phyloP scores from a whole-genome alignment of 2,888 invertebrate genomes.

The Formica aserva region DNA sequence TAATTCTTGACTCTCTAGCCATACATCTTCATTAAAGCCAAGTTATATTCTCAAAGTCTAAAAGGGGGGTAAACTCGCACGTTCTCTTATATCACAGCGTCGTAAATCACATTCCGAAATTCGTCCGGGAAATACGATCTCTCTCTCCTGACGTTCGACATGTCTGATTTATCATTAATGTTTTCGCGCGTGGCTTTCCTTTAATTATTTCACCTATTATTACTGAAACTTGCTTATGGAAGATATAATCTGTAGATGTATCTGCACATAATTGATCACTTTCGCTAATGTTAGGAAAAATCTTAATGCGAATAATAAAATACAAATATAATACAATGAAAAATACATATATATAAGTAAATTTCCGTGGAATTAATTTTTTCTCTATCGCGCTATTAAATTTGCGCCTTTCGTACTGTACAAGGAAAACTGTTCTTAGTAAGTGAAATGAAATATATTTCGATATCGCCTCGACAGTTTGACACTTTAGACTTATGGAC shows the following conservation, averaged over 20 bases:
- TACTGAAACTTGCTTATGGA: slow-evolving; percentile 14
- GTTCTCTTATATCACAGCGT: slow-evolving; percentile 67
- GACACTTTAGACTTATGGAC: slow-evolving; percentile 50
- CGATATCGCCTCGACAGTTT: slow-evolving; percentile 46
- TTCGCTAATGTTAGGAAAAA: not conserved
- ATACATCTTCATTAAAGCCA: slow-evolving; percentile 78
- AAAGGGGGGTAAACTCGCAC: slow-evolving; percentile 51
- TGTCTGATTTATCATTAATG: slow-evolving; percentile 48
- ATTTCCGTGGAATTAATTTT: not conserved
- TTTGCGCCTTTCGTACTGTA: not conserved
- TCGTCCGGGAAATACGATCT: slow-evolving; percentile 76
- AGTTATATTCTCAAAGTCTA: slow-evolving; percentile 66
- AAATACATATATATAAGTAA: not conserved
- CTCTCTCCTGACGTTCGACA: slow-evolving; percentile 71
- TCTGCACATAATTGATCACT: slow-evolving; percentile 8
- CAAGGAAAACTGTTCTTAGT: not conserved
- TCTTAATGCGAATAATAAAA: not conserved
- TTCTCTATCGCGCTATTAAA: slow-evolving; percentile 14
- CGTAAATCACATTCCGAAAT: slow-evolving; percentile 82
- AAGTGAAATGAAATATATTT: slow-evolving; percentile 34
- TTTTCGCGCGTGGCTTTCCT: slow-evolving; percentile 21
- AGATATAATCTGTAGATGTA: slow-evolving; percentile 5
- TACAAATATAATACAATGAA: not conserved
- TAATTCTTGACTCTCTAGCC: slow-evolving; percentile 68
- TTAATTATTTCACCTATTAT: slow-evolving; percentile 48